Percentiles rank a stretch among this genome's conserved stretches.
Evolutionary conservation across 2,888 invertebrate genomes (phyloP).

Genomic region (Epinotia ramella): DNA sequence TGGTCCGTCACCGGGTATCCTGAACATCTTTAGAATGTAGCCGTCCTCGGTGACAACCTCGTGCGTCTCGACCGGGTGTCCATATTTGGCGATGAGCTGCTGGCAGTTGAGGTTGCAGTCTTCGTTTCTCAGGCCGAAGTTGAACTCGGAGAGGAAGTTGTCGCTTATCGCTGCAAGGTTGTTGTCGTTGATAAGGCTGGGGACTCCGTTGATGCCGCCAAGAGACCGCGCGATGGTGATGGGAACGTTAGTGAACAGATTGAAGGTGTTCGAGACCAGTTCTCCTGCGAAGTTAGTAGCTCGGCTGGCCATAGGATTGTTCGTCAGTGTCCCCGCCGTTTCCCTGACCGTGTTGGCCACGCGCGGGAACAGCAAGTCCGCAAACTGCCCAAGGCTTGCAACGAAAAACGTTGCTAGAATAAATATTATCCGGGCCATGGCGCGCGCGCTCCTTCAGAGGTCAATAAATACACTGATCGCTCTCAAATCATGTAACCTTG

Average conservation of each 20-base stretch:
- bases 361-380: conserved; percentile 50
- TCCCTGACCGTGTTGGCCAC: conserved; percentile 48
- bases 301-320: conserved; percentile 51
- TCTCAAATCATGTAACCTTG: conserved; percentile 53
- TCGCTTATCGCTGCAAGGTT: conserved; percentile 55
- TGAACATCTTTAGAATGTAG: conserved; percentile 61
- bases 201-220: conserved; percentile 49
- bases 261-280: conserved; percentile 51
- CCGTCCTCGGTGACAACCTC: conserved; percentile 65
- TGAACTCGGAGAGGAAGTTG: conserved; percentile 54
- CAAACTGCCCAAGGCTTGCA: conserved; percentile 51
- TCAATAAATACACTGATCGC: conserved; percentile 53
- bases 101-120: conserved; percentile 59
- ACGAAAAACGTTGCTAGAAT: conserved; percentile 13
- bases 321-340: conserved; percentile 48
- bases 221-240: conserved; percentile 53
- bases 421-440: conserved; percentile 28
- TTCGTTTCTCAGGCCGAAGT: conserved; percentile 58
- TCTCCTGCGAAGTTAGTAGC: conserved; percentile 52
- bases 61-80: conserved; percentile 61
- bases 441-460: conserved; percentile 39
- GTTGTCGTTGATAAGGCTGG: conserved; percentile 51
- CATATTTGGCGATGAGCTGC: conserved; percentile 63
- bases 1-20: conserved; percentile 65
- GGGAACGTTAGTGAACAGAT: conserved; percentile 52